Base-by-base conservation (phyloP, 2,888 invertebrate species). In the Unio delphinus region DNA sequence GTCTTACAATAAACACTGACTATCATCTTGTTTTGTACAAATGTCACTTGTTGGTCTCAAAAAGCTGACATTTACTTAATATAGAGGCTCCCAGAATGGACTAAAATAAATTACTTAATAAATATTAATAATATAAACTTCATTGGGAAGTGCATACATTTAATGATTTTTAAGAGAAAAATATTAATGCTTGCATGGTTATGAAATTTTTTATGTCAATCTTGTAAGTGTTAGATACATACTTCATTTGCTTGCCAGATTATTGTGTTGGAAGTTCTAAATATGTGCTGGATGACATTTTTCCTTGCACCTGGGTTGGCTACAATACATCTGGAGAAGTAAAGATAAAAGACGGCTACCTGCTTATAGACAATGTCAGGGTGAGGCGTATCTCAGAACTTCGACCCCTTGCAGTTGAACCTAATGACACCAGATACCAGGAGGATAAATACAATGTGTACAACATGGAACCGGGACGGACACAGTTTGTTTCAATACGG, bases 381-480 rank as follows among this genome's bases (percentile, higher is more conserved):
- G 65, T 73, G 15, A 66, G 73, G 61, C 60, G 67, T 6, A 64
- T 80, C 17, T 73, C 78, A n/a, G 73, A 78, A 59, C 26, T 80
- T 1, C 66, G 67, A 18, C 69, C 70, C 17, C 61, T 73, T 3
- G 69, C 70, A 57, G 15, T 62, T 18, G 75, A 70, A 55, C 28
- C 69, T 0, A 72, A 70, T 34, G 67, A 71, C 55, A 23, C 69
- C 28, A 65, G 57, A 45, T 63, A 64, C 18, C n/a, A 65, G 1
- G 34, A 63, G 7, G 55, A 56, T 8, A n/a, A 34, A 15, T 63
- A 70, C 28, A 75, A 78, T 34, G 65, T 68, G 3, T 83, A 82
- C 69, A 61, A 65, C 20, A 80, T 84, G 79, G 81, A 80, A 59
- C 74, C 80, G 15, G 81, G 81, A 11, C 66, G 80, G 56, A 80